Conservation (phyloP, 2,113 vertebrate genomes). For the Pygoscelis antarcticus region DNA sequence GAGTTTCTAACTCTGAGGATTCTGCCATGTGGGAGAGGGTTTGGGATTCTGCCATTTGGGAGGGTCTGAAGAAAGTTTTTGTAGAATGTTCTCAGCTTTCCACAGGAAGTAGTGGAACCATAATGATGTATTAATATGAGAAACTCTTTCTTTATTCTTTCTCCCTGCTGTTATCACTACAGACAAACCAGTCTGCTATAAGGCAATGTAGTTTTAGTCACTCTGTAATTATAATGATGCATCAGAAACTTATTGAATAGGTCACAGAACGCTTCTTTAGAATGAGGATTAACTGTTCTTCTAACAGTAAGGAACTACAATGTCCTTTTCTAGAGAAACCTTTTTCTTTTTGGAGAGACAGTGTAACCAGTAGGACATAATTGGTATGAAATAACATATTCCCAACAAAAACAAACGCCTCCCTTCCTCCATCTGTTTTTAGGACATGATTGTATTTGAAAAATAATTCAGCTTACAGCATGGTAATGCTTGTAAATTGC, state of each 20-base stretch:
- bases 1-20: neutral
- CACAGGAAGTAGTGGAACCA: neutral
- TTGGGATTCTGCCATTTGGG: neutral
- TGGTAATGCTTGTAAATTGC: neutral
- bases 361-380: neutral
- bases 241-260: neutral
- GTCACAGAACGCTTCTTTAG: neutral
- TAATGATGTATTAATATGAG: neutral
- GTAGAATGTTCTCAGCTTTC: neutral
- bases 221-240: neutral
- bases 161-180: neutral
- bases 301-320: neutral
- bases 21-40: neutral
- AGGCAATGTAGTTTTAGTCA: neutral
- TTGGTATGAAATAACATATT: fast-evolving
- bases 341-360: neutral
- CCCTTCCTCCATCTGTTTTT: neutral
- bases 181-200: neutral
- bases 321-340: neutral
- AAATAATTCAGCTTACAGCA: neutral
- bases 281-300: neutral
- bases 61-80: neutral
- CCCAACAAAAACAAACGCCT: neutral
- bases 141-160: neutral
- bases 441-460: neutral